Conservation (phyloP, 2,113 vertebrate genomes). For the Arizona elegans region DNA sequence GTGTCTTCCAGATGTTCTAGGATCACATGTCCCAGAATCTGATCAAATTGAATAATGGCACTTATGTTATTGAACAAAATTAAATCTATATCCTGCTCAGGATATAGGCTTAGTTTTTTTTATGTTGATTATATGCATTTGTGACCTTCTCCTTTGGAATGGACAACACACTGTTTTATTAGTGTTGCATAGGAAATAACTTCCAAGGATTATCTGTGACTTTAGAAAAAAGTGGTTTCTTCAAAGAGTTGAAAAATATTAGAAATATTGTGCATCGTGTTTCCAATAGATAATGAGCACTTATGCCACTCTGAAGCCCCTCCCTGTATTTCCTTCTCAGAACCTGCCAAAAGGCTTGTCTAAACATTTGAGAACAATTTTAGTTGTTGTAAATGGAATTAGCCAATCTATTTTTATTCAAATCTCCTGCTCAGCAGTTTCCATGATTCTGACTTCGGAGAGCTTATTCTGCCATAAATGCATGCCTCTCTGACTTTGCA, state of each 20-base stretch:
- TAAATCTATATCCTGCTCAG: not conserved
- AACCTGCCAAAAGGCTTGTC: constrained; percentile 8
- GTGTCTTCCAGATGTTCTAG: not conserved
- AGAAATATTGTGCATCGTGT: not conserved
- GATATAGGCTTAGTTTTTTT: not conserved
- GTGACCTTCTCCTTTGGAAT: not conserved
- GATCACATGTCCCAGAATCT: not conserved
- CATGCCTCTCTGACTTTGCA: constrained; percentile 17
- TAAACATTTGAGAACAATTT: not conserved
- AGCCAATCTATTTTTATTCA: constrained; percentile 14
- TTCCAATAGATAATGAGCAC: constrained; percentile 3
- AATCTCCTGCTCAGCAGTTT: not conserved
- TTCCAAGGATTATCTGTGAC: not conserved
- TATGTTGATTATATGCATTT: not conserved
- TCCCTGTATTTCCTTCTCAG: constrained; percentile 24
- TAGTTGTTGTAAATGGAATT: constrained; percentile 2
- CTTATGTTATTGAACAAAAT: not conserved
- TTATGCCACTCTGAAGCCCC: not conserved
- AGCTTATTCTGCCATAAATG: constrained; percentile 22
- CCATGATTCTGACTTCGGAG: not conserved
- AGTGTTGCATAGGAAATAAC: not conserved
- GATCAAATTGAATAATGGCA: not conserved
- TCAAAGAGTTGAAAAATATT: not conserved
- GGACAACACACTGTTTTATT: not conserved
- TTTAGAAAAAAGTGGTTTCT: not conserved